These are phyloP conservation scores for Tamias sibiricus DNA, from an alignment of 2,113 vertebrate genomes.

Conservation along the genomic window DNA sequence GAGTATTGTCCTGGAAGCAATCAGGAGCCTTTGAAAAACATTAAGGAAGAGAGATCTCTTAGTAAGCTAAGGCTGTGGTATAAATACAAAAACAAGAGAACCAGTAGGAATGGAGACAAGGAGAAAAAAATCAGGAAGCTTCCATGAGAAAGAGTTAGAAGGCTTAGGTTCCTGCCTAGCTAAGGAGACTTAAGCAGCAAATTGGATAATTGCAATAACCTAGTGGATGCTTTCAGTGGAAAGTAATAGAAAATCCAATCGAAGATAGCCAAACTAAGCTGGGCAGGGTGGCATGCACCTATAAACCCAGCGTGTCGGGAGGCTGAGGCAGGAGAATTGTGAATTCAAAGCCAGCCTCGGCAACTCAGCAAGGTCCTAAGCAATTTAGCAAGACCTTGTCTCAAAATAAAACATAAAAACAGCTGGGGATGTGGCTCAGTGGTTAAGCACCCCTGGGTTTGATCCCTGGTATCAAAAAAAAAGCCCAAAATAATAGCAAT, in stretches of 20 bases:
- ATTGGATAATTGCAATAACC: neutral
- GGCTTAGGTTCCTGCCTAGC: neutral
- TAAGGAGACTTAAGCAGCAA: neutral
- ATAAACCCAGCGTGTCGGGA: too few species aligned
- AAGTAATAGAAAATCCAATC: neutral
- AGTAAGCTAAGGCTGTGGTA: neutral
- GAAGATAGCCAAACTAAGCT: neutral
- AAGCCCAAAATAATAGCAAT: neutral
- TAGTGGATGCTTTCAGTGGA: neutral
- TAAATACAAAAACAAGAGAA: neutral
- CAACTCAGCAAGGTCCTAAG: too few species aligned
- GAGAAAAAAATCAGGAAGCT: neutral
- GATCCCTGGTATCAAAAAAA: too few species aligned
- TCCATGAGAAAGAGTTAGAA: neutral
- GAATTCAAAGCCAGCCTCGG: too few species aligned
- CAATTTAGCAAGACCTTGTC: too few species aligned
- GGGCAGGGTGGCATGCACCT: too few species aligned
- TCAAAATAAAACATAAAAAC: too few species aligned
- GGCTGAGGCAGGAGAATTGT: too few species aligned
- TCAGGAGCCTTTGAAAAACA: neutral
- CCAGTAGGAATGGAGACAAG: neutral
- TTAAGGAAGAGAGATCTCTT: neutral
- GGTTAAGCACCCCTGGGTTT: too few species aligned
- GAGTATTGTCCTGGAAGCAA: neutral
- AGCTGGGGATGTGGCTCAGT: too few species aligned